These are phyloP conservation scores for Bos indicus DNA, from an alignment of 2,113 vertebrate species.

Conservation along the genomic window DNA sequence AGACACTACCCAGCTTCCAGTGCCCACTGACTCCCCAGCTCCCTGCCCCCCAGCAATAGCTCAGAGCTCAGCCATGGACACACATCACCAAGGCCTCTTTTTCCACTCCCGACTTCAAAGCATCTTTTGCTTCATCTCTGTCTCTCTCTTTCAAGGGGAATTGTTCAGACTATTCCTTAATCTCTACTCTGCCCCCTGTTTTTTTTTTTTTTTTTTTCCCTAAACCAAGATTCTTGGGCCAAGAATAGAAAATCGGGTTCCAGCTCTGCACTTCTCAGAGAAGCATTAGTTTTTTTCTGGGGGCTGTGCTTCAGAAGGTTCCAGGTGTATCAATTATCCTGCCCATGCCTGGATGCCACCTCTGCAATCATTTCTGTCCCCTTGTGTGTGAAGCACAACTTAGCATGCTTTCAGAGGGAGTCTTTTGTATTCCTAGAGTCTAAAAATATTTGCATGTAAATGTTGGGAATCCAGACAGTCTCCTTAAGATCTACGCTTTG, in stretches of 20 bases:
- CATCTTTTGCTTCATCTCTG: background rate
- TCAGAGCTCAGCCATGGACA: background rate
- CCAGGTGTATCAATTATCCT: conserved; percentile 52
- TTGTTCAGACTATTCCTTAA: background rate
- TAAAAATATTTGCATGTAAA: conserved; percentile 64
- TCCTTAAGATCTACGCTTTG: conserved; percentile 16
- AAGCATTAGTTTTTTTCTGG: background rate
- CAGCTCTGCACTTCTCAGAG: background rate
- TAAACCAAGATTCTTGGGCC: background rate
- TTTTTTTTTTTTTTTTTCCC: background rate
- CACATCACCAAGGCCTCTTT: background rate
- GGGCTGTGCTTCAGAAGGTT: background rate
- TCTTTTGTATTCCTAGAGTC: conserved; percentile 42
- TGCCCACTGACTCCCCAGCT: background rate
- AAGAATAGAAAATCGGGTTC: conserved; percentile 1
- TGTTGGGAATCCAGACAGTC: conserved; percentile 47
- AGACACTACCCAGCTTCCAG: background rate
- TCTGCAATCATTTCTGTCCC: conserved; percentile 47
- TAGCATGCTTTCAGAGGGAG: conserved; percentile 50
- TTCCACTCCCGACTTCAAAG: background rate
- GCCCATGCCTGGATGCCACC: background rate
- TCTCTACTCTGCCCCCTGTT: background rate
- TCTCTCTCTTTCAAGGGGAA: background rate
- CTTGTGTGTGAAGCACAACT: conserved; percentile 42
- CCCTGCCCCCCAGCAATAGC: background rate